Evolutionary conservation across 2,797 vertebrate genomes (phyloP).

Genomic region (Anolis apletophallus): DNA sequence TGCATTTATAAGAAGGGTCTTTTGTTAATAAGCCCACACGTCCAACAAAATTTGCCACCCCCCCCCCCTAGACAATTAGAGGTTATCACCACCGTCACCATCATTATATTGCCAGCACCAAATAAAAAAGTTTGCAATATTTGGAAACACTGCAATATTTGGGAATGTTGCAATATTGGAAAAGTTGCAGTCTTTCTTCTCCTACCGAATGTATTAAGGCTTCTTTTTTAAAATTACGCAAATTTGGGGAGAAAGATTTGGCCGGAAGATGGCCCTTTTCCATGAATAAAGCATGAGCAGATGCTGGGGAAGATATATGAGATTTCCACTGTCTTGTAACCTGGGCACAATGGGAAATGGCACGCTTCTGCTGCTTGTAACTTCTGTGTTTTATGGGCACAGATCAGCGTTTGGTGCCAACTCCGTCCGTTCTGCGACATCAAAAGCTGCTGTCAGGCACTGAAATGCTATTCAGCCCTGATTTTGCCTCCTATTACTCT

Average conservation of each 20-base stretch:
- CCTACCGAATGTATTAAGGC: not conserved
- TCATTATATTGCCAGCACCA: too few relatives aligned
- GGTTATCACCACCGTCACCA: too few relatives aligned
- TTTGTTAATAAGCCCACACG: too few relatives aligned
- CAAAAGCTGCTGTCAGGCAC: too few relatives aligned
- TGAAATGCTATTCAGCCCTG: not conserved
- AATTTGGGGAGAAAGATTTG: fast-evolving
- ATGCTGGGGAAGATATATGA: not conserved
- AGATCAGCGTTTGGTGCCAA: not conserved
- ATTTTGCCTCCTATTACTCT: not conserved
- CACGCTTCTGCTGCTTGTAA: too few relatives aligned
- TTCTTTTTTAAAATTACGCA: not conserved
- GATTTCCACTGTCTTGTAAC: not conserved
- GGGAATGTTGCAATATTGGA: not conserved
- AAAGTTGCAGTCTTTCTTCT: too few relatives aligned
- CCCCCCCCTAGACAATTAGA: too few relatives aligned
- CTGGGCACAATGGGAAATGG: not conserved
- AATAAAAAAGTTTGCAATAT: too few relatives aligned
- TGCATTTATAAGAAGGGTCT: too few relatives aligned
- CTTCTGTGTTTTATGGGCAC: not conserved
- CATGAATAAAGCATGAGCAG: not conserved
- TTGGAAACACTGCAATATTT: not conserved
- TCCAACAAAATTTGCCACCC: too few relatives aligned
- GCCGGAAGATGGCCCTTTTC: not conserved
- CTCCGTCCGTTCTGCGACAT: too few relatives aligned